Evolutionary conservation across 37 sponge, comb jelly and placozoan genomes (phyloP).

Genomic region (Axinella damicornis): DNA sequence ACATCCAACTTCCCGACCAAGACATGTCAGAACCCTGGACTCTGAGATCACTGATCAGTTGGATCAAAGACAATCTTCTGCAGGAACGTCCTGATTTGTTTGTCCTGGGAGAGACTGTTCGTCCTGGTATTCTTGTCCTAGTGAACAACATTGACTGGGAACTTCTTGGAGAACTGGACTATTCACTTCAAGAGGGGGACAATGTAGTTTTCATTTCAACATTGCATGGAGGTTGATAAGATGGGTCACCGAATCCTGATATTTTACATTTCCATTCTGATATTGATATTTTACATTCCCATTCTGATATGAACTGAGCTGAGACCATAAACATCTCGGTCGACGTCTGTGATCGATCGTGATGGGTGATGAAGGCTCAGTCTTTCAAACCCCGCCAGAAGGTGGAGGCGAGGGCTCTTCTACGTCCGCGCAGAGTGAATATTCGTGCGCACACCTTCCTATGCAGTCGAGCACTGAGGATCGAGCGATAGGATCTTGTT

Average conservation of each 20-base stretch:
- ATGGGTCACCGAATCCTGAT: neutral
- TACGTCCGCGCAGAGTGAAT: too few species aligned
- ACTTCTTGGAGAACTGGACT: slow-evolving; percentile 90
- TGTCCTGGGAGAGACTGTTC: slow-evolving; percentile 83
- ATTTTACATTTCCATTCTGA: neutral
- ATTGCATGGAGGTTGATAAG: slow-evolving; percentile 91
- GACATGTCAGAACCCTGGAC: slow-evolving; percentile 66
- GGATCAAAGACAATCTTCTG: slow-evolving; percentile 91
- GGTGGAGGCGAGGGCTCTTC: too few species aligned
- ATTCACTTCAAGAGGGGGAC: slow-evolving; percentile 82
- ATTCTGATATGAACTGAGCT: too few species aligned
- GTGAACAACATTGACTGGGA: slow-evolving; percentile 98
- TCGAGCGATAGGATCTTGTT: too few species aligned
- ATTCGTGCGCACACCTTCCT: too few species aligned
- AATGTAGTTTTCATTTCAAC: slow-evolving; percentile 96
- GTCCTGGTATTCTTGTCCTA: slow-evolving; percentile 98
- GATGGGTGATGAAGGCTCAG: too few species aligned
- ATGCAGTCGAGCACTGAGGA: too few species aligned
- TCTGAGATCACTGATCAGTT: slow-evolving; percentile 75
- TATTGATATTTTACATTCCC: too few species aligned
- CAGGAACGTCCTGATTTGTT: slow-evolving; percentile 96
- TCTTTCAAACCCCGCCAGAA: too few species aligned
- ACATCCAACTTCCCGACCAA: slow-evolving; percentile 67
- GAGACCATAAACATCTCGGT: too few species aligned
- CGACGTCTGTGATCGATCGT: too few species aligned